Evolutionary conservation across 2,797 vertebrate species (phyloP).

Genomic region (Emydoidea blandingii): DNA sequence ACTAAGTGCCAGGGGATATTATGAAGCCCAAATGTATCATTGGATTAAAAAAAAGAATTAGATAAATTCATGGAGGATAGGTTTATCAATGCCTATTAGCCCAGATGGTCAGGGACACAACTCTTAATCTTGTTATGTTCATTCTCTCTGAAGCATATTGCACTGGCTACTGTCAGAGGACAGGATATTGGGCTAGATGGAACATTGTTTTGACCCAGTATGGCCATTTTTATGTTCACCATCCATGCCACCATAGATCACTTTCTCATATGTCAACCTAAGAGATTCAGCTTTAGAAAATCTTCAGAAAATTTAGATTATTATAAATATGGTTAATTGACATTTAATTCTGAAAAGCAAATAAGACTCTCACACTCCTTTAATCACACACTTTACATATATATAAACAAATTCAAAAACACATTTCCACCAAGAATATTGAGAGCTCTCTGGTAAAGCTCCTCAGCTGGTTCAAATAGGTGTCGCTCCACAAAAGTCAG

Average conservation of each 20-base stretch:
- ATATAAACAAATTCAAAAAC: no score
- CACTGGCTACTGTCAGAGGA: not conserved
- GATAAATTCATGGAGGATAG: not conserved
- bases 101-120: not conserved
- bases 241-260: not conserved
- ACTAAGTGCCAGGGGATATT: not conserved
- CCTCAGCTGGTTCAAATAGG: not conserved
- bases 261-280: not conserved
- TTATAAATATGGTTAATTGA: not conserved
- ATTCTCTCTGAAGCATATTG: not conserved
- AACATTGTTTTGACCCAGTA: not conserved
- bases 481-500: not conserved
- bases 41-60: not conserved
- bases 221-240: not conserved
- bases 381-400: no score
- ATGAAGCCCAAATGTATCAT: not conserved
- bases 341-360: not conserved
- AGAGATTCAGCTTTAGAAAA: not conserved
- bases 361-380: not conserved
- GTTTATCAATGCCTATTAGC: not conserved
- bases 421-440: no score
- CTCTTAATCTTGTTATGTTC: not conserved
- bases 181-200: not conserved
- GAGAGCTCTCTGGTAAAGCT: not conserved
- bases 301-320: not conserved